These are phyloP conservation scores for Gymnocephalus cernua DNA, from an alignment of 2,113 vertebrate species.

Conservation along the genomic window DNA sequence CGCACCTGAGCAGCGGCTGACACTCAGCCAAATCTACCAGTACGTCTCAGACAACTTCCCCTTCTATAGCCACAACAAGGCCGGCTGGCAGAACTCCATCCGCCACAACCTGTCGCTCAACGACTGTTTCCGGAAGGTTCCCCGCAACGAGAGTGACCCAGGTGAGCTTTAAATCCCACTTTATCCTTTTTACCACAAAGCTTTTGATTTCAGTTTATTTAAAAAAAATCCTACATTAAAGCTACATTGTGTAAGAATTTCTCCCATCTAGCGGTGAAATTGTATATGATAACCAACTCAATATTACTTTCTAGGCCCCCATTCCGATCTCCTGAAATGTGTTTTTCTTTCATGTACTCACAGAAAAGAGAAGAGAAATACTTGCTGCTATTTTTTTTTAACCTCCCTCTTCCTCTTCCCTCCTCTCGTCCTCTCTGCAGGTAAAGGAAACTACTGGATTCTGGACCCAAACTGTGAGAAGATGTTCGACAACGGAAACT, in stretches of 20 bases:
- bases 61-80: slow-evolving; percentile 94
- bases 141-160: slow-evolving; percentile 90
- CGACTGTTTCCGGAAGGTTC: slow-evolving; percentile 93
- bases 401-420: neutral
- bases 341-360: neutral
- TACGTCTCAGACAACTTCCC: slow-evolving; percentile 95
- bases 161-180: slow-evolving; percentile 78
- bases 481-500: slow-evolving; percentile 98
- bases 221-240: no score
- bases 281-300: no score
- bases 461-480: slow-evolving; percentile 97
- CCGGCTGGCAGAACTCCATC: slow-evolving; percentile 95
- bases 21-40: slow-evolving; percentile 96
- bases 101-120: slow-evolving; percentile 93
- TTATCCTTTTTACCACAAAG: neutral
- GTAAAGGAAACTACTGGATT: slow-evolving; percentile 99
- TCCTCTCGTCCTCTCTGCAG: slow-evolving; percentile 76
- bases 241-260: no score
- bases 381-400: neutral
- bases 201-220: no score
- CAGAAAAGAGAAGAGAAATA: neutral
- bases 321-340: neutral
- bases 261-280: no score
- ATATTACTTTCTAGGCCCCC: no score
- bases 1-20: slow-evolving; percentile 89